These are phyloP conservation scores for Schizaphis graminum DNA, from an alignment of 2,888 invertebrate genomes.

Conservation along the genomic window DNA sequence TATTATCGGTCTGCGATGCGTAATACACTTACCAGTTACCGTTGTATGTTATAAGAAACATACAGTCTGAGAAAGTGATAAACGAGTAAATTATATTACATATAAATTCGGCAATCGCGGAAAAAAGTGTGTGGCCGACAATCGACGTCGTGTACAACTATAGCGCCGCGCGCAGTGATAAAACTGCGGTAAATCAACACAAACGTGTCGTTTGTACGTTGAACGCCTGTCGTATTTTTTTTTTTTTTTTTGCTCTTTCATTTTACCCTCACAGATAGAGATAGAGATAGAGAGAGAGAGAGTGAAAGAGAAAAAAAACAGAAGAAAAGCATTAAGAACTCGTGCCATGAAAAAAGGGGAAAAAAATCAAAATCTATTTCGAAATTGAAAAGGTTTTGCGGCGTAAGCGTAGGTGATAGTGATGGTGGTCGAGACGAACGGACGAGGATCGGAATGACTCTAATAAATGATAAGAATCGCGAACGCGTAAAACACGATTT, in stretches of 20 bases:
- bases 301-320: not conserved
- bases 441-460: not conserved
- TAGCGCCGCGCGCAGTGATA: not conserved
- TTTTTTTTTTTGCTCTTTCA: not conserved
- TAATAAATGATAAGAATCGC: slow-evolving; percentile 35
- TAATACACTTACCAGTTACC: not conserved
- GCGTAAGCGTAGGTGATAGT: not conserved
- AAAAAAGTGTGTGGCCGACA: slow-evolving; percentile 5
- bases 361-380: slow-evolving; percentile 43
- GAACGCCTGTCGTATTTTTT: not conserved
- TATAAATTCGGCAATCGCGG: not conserved
- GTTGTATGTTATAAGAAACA: not conserved
- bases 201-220: slow-evolving; percentile 15
- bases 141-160: too few relatives aligned
- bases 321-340: slow-evolving; percentile 10
- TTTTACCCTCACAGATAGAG: not conserved
- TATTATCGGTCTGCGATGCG: not conserved
- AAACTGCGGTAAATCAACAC: slow-evolving; percentile 31
- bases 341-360: not conserved
- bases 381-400: slow-evolving; percentile 26
- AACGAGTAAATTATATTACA: not conserved
- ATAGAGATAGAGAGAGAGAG: not conserved
- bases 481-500: not conserved
- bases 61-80: not conserved
- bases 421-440: not conserved